Evolutionary conservation across 2,888 invertebrate genomes (phyloP), one percentile per base, ranked within the genome.

Genomic region (Eucera pruinosa): DNA sequence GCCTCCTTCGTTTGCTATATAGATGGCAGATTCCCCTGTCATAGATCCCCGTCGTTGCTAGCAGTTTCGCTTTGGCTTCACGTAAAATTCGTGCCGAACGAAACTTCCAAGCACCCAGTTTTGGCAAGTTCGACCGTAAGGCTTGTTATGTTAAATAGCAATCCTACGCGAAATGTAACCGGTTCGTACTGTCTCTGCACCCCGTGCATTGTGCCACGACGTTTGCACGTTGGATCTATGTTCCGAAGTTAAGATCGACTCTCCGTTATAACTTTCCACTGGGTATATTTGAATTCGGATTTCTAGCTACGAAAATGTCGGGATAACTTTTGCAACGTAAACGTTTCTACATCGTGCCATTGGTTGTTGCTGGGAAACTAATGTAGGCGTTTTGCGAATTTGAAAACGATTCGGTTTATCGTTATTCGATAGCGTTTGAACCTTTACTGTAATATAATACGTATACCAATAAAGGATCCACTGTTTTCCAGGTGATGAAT

Each of bases 91-190:
- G 9, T 11, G 36, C 47, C 33, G 39, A 25, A 33, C 23, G 45
- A 45, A 78, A 72, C 64, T 78, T 23, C 45, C 54, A 27, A 41
- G 25, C 36, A 41, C 13, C 55, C 23, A 60, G 64, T 69, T 52
- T 52, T n/a, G 39, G 36, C 54, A 70, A 80, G 43, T 78, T 78
- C 47, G 36, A 15, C 57, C 64, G 68, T 48, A 36, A 39, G 70
- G 64, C 64, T 78, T 78, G 79, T 80, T 78, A 80, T 71, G 78
- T 78, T 75, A 78, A 80, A 74, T 64, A 78, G 75, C 75, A 61
- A 64, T 71, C 48, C 65, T 36, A 15, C 60, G 69, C 43, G 45
- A 54, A 64, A 62, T 54, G 52, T 66, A 74, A 69, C 62, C 78
- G 67, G 48, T 74, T 74, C 55, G 66, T 67, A 52, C 62, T 39